Evolutionary conservation across 1,140 invertebrate species (phyloP).

Genomic region (Cylas formicarius): DNA sequence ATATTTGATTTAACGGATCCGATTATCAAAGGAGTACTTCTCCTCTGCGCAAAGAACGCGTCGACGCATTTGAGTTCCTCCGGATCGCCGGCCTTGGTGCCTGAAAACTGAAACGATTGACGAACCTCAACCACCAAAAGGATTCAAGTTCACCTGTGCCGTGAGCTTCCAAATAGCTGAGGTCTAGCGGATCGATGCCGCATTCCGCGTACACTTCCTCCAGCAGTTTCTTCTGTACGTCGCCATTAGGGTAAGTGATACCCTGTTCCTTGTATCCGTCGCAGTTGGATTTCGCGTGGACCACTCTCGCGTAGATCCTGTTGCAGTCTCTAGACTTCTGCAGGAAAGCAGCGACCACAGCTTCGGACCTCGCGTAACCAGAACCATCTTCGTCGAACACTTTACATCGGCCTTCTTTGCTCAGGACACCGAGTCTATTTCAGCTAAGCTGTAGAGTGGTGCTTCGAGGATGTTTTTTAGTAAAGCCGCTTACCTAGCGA

Average conservation of each 20-base stretch:
- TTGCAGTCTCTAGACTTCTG: conserved; percentile 74
- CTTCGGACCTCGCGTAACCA: conserved; percentile 68
- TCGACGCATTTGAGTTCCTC: conserved; percentile 81
- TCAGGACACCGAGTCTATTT: conserved; percentile 76
- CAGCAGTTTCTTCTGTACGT: conserved; percentile 71
- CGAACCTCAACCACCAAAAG: background rate
- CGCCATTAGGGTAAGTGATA: conserved; percentile 84
- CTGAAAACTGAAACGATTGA: conserved; percentile 51
- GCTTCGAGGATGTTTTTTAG: background rate
- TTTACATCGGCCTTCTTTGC: conserved; percentile 77
- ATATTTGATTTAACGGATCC: conserved; percentile 91
- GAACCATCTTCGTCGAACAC: conserved; percentile 78
- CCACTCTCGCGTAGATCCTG: conserved; percentile 56
- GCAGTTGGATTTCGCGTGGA: conserved; percentile 63
- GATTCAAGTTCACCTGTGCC: conserved; percentile 57
- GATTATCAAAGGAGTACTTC: conserved; percentile 64
- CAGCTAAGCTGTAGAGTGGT: too few relatives aligned
- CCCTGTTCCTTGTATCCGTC: conserved; percentile 72
- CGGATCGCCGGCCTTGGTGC: conserved; percentile 70
- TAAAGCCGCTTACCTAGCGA: conserved; percentile 47
- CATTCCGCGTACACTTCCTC: conserved; percentile 80
- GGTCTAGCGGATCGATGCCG: conserved; percentile 56
- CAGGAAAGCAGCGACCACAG: conserved; percentile 67
- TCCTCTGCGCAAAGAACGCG: conserved; percentile 65
- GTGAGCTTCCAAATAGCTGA: conserved; percentile 86